Evolutionary conservation across 2,797 vertebrate species (phyloP), one percentile per base, ranked within the genome.

Genomic region (Graptemys geographica): DNA sequence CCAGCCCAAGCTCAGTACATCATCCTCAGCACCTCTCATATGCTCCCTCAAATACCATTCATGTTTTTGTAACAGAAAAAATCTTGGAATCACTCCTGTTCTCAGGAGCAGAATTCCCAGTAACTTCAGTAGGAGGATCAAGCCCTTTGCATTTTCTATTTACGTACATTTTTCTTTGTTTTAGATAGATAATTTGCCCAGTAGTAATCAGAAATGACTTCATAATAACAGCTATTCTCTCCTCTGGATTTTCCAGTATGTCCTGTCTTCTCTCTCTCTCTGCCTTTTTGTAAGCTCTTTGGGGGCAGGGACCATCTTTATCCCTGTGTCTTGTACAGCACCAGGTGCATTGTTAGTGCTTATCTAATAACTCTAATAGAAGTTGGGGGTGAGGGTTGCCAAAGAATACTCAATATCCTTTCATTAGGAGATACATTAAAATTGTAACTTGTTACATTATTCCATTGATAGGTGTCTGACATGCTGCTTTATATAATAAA

Each of bases 101-200:
- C 80, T 44, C 49, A 25, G 76, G 28, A 59, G 69, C 0, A 0
- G 74, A 81, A 91, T 12, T 84, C 16, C 10, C 41, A 51, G 52
- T 65, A 44, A 41, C 57, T 94, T 87, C 76, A 90, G 47, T 89
- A 87, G 41, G 11, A 86, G 4, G 16, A 52, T 86, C 76, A 87
- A 9, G 52, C 49, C 87, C 0, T 0, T 21, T 56, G 69, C 25
- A n/a, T 91, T 95, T 94, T 87, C 49, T 2, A 1, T 52, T 92
- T 83, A 87, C 78, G 27, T 81, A 79, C 44, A 81, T 76, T 85
- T 82, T 92, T 88, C 81, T 78, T 88, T 59, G 83, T 88, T 88
- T 84, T 47, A 88, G 65, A 81, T 84, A 49, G 78, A 74, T 92
- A 92, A 92, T 92, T 92, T 84, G 86, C 62, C 49, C 59, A 92